Conservation (phyloP, 2,888 invertebrate genomes). For the Napeogenes inachia region DNA sequence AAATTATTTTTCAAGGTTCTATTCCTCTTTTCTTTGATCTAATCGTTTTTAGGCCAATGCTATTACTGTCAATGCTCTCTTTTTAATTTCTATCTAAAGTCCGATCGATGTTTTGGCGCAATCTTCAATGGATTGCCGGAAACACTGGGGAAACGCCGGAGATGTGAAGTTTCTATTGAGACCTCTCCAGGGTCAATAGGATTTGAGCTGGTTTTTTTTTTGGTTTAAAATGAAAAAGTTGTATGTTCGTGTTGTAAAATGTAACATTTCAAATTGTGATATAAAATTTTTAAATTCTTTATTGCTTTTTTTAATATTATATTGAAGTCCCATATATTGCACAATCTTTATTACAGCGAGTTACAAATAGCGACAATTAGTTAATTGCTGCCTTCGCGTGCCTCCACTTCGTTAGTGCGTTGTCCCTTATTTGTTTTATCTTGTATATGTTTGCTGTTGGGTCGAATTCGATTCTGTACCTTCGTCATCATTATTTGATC, state of each 20-base stretch:
- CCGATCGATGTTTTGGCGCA: background rate
- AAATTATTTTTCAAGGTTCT: too few relatives aligned
- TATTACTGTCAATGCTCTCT: background rate
- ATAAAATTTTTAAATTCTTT: background rate
- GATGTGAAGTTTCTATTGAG: too few relatives aligned
- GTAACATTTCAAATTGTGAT: too few relatives aligned
- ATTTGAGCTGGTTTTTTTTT: too few relatives aligned
- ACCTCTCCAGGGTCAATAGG: too few relatives aligned
- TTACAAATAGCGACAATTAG: conserved; percentile 35
- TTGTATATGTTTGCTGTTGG: conserved; percentile 9
- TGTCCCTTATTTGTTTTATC: conserved; percentile 8
- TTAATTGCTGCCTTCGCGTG: conserved; percentile 34
- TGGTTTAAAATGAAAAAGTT: too few relatives aligned
- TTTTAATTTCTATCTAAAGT: background rate
- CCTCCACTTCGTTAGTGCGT: conserved; percentile 34
- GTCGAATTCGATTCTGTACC: conserved; percentile 14
- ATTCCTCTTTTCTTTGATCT: too few relatives aligned
- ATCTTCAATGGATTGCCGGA: background rate
- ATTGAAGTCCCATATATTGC: background rate
- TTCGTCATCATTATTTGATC: conserved; percentile 12
- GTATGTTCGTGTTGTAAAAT: too few relatives aligned
- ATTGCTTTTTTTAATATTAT: background rate
- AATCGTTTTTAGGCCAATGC: too few relatives aligned
- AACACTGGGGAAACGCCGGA: background rate
- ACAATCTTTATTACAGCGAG: conserved; percentile 5